phyloP scores from a whole-genome alignment of 2,888 invertebrate species.

The Arrhopalites spinosus region DNA sequence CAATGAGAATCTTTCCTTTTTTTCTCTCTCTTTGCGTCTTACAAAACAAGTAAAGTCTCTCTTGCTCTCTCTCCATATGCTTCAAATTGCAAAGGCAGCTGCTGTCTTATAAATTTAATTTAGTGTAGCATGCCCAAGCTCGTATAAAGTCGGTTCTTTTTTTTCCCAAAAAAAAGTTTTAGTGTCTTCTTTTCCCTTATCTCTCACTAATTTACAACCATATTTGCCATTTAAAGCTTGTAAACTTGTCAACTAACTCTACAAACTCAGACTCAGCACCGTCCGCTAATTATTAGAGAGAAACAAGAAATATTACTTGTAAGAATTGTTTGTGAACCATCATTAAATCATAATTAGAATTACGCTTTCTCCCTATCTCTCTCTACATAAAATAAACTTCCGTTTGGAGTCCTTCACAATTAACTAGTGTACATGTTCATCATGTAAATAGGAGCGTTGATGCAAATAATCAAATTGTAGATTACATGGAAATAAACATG shows the following conservation, averaged over 20 bases:
- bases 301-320: not conserved
- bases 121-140: not conserved
- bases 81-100: not conserved
- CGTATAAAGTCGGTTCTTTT: not conserved
- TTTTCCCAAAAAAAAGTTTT: too few relatives aligned
- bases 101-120: not conserved
- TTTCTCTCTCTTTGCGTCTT: too few relatives aligned
- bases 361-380: not conserved
- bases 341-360: too few relatives aligned
- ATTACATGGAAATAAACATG: too few relatives aligned
- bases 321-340: too few relatives aligned
- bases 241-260: conserved; percentile 11
- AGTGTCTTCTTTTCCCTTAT: too few relatives aligned
- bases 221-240: conserved; percentile 17
- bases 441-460: too few relatives aligned
- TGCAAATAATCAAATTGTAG: too few relatives aligned
- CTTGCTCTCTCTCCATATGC: not conserved
- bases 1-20: conserved; percentile 10
- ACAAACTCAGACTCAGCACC: not conserved
- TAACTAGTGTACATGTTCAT: too few relatives aligned
- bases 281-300: conserved; percentile 7
- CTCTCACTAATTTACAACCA: conserved; percentile 21
- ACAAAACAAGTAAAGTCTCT: too few relatives aligned
- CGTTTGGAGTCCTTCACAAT: not conserved
- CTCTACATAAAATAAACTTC: too few relatives aligned